Evolutionary conservation across 2,113 vertebrate genomes (phyloP), one percentile per base, ranked within the genome.

Genomic region (Columba livia): DNA sequence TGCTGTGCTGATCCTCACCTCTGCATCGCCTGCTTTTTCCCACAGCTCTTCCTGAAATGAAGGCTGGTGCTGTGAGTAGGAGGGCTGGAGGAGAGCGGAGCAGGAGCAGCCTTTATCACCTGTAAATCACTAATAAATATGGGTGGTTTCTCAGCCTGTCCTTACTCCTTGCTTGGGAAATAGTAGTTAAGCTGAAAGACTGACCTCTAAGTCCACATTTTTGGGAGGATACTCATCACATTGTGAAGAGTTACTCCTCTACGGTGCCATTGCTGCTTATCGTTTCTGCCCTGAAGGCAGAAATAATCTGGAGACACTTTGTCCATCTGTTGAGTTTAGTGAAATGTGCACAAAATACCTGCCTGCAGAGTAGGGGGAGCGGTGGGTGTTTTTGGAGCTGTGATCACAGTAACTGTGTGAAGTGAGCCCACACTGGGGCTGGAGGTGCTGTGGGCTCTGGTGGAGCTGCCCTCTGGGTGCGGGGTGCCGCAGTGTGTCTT

Each of bases 241-340:
- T 7, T n/a, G 69, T 25, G 38, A 75, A 50, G 72, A 60, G 36
- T 53, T 90, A 6, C 60, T 83, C 32, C n/a, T 93, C 71, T 79
- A 75, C 79, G 53, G 32, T 3, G 2, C 28, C 5, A 16, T 53
- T 88, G 34, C 64, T 24, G 10, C 11, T 0, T 69, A 24, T 18
- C 34, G 48, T 92, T 90, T 94, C 62, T 92, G 53, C 62, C 66
- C 61, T 10, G 25, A 73, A 93, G 64, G 64, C 62, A 86, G 74
- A 95, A 93, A 67, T 74, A 81, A 40, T 81, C 44, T 20, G 32
- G 21, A 29, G 65, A 65, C 53, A 57, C 58, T 96, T 91, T 50
- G 85, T 89, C 75, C 71, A 83, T 89, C 79, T 93, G 88, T 66
- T 90, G 77, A 70, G 61, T 54, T 89, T 64, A 40, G 14, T 78